These are phyloP conservation scores for Eremophila alpestris DNA, from an alignment of 2,797 vertebrate genomes.

Conservation along the genomic window DNA sequence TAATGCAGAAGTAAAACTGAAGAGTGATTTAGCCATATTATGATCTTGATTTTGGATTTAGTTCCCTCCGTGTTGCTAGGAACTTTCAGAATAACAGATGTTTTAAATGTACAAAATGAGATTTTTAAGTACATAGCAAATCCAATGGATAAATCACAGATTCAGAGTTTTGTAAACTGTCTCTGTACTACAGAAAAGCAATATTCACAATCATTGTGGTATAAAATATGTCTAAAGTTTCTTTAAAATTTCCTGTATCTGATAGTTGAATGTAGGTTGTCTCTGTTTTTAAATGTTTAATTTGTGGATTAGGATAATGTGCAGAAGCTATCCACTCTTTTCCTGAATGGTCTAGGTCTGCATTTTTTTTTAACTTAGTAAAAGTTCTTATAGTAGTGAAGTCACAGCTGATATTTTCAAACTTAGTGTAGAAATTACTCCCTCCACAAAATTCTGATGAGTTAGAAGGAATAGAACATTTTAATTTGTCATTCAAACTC, in stretches of 20 bases:
- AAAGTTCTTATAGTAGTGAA: background rate
- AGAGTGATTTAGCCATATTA: background rate
- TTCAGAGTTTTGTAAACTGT: background rate
- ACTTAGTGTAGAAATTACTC: background rate
- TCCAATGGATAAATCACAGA: background rate
- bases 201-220: background rate
- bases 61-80: background rate
- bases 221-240: background rate
- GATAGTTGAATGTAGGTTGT: background rate
- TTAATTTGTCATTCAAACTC: background rate
- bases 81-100: constrained; percentile 9
- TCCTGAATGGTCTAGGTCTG: background rate
- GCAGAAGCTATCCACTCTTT: background rate
- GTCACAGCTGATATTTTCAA: background rate
- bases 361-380: background rate
- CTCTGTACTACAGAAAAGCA: background rate
- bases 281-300: background rate
- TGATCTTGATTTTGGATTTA: background rate
- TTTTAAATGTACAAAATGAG: constrained; percentile 24
- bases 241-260: background rate
- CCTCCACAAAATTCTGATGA: background rate
- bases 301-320: background rate
- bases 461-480: background rate
- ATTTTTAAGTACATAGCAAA: background rate
- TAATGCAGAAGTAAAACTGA: constrained; percentile 38